phyloP scores from a whole-genome alignment of 2,888 invertebrate genomes.

The Podotricha telesiphe region DNA sequence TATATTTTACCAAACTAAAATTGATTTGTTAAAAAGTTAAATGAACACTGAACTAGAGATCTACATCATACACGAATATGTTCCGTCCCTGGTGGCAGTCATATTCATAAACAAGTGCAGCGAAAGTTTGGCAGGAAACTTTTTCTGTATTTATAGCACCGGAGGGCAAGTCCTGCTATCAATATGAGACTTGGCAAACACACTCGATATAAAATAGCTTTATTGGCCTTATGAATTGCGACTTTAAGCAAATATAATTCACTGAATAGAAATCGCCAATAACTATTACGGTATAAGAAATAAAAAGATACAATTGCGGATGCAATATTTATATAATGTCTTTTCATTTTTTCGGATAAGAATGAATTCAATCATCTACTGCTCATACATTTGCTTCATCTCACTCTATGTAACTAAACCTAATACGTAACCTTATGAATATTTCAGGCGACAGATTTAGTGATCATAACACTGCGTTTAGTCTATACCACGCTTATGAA shows the following conservation, averaged over 20 bases:
- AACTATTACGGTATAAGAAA: no score
- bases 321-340: no score
- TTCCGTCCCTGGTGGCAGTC: conserved; percentile 57
- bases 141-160: conserved; percentile 73
- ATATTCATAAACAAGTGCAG: conserved; percentile 76
- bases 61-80: conserved; percentile 38
- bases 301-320: no score
- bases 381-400: no score
- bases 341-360: no score
- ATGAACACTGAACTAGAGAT: conserved; percentile 36
- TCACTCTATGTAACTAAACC: no score
- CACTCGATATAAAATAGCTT: conserved; percentile 48
- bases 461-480: no score
- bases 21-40: conserved; percentile 39
- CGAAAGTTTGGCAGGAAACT: conserved; percentile 74
- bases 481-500: no score
- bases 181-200: conserved; percentile 52
- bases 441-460: no score
- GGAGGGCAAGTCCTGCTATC: conserved; percentile 50
- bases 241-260: conserved; percentile 26
- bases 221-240: conserved; percentile 44
- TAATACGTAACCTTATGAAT: no score
- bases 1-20: conserved; percentile 3
- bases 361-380: no score
- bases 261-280: conserved; percentile 21